phyloP scores from a whole-genome alignment of 35 echinoderm and acorn worm species.

The Diadema setosum region DNA sequence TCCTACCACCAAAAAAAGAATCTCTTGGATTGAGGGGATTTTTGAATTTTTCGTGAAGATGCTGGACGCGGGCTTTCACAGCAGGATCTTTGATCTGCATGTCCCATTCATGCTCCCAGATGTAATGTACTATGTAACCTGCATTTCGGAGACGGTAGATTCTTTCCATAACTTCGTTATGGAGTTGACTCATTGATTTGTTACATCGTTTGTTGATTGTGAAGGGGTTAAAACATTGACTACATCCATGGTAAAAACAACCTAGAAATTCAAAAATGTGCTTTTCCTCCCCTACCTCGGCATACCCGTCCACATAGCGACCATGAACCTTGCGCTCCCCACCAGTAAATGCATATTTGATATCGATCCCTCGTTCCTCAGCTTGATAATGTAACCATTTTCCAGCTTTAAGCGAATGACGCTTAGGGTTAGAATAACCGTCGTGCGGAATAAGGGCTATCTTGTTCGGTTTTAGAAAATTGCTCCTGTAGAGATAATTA shows the following conservation, averaged over 20 bases:
- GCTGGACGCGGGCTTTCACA: neutral
- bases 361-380: neutral
- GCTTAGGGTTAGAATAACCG: neutral
- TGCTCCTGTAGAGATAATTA: conserved; percentile 3
- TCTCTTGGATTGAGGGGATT: neutral
- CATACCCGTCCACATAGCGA: conserved; percentile 27
- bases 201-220: neutral
- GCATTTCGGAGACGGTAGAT: neutral
- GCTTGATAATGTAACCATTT: conserved; percentile 16
- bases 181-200: neutral
- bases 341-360: conserved; percentile 34
- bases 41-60: neutral
- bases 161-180: neutral
- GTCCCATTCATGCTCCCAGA: neutral
- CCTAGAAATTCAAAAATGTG: neutral
- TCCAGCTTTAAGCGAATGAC: neutral
- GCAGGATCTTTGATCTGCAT: neutral
- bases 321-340: neutral
- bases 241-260: neutral
- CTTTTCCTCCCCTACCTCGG: neutral
- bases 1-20: neutral
- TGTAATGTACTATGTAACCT: neutral
- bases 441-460: neutral
- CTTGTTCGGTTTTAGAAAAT: conserved; percentile 9
- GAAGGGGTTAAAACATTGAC: neutral